Base-by-base conservation (phyloP, 2,888 invertebrate genomes). In the Gari tellinella region DNA sequence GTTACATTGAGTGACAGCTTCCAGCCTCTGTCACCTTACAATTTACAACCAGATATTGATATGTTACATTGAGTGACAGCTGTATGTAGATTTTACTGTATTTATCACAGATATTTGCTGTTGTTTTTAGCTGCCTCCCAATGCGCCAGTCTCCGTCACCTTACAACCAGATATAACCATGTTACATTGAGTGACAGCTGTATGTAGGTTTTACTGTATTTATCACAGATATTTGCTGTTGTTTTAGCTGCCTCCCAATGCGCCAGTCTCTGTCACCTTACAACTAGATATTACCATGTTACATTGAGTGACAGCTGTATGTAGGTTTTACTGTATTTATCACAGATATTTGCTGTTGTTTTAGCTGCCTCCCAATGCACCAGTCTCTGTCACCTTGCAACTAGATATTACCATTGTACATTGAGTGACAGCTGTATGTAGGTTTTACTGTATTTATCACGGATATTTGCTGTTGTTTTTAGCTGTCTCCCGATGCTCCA, bases 21-120 rank as follows among this genome's bases (percentile, higher is more conserved):
- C 99, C 99, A 65, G 99, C 99, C 45, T 99, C 99, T 0, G 99
- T 99, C 21, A 99, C 99, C 60, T 93, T 99, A 81, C 98, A 99
- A 93, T 99, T 99, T 1, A 99, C 98, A 99, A 93, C 99, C 99
- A 1, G 99, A n/a, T n/a, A n/a, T n/a, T n/a, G n/a, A n/a, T n/a
- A n/a, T n/a, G n/a, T n/a, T n/a, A n/a, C n/a, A n/a, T n/a, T n/a
- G n/a, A n/a, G n/a, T n/a, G n/a, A n/a, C n/a, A n/a, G n/a, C n/a
- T n/a, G n/a, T n/a, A n/a, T n/a, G n/a, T n/a, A n/a, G n/a, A n/a
- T n/a, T n/a, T n/a, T n/a, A n/a, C n/a, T n/a, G n/a, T n/a, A n/a
- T n/a, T n/a, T n/a, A n/a, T n/a, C n/a, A n/a, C n/a, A n/a, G n/a
- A n/a, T n/a, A n/a, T n/a, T n/a, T n/a, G n/a, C n/a, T n/a, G 57